These are phyloP conservation scores for Tachuris rubrigastra DNA, from an alignment of 2,113 vertebrate genomes.

Conservation along the genomic window DNA sequence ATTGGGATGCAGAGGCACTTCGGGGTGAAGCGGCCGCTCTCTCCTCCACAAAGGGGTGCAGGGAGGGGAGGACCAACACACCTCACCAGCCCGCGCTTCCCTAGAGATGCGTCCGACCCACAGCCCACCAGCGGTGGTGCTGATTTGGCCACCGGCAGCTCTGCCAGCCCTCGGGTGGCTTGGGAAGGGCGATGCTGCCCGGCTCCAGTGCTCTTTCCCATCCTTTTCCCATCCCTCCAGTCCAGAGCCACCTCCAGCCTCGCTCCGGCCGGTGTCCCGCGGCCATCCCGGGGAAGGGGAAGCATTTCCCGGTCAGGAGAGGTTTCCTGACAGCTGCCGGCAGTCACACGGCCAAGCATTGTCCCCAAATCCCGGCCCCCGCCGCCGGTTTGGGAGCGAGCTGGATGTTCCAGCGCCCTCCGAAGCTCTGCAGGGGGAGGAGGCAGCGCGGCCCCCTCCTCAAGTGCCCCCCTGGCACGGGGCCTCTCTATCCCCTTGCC, in stretches of 20 bases:
- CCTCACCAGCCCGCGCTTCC: not conserved
- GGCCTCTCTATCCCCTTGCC: not conserved
- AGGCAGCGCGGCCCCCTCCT: not conserved
- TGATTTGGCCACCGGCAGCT: not conserved
- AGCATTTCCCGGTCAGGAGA: not conserved
- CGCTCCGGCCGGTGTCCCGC: fast-evolving
- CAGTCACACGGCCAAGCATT: not conserved
- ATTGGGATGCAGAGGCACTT: fast-evolving
- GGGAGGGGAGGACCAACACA: not conserved
- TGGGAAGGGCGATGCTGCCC: not conserved
- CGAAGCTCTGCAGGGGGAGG: fast-evolving
- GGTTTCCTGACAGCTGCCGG: slow-evolving; percentile 32
- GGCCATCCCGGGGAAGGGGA: fast-evolving
- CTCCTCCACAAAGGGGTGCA: fast-evolving
- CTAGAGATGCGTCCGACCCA: not conserved
- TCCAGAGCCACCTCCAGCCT: not conserved
- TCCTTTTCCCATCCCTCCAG: not conserved
- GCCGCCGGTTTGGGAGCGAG: fast-evolving
- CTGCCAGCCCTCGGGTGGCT: not conserved
- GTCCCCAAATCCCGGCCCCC: not conserved
- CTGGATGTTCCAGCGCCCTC: not conserved
- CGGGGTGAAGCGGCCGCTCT: fast-evolving
- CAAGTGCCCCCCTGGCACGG: not conserved
- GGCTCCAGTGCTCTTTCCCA: not conserved
- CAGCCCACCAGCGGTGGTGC: not conserved